These are phyloP conservation scores for Corapipo altera DNA, from an alignment of 2,113 vertebrate species.

Conservation along the genomic window DNA sequence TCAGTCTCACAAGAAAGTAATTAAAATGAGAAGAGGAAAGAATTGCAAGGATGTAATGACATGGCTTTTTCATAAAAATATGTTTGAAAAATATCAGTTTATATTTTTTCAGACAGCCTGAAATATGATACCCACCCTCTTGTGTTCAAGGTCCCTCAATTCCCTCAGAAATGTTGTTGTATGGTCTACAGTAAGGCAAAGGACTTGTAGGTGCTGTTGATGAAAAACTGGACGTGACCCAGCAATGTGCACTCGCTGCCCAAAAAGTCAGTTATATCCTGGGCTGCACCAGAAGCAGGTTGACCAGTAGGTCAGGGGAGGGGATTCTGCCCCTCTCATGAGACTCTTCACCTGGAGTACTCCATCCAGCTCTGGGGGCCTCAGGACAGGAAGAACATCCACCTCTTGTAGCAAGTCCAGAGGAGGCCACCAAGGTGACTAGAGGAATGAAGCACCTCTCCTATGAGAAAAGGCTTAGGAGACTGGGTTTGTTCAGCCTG, in stretches of 20 bases:
- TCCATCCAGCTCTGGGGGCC: not conserved
- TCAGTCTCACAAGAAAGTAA: not conserved
- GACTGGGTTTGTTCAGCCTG: not conserved
- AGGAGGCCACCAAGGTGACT: not conserved
- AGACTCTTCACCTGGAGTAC: accelerated
- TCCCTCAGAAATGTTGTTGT: not conserved
- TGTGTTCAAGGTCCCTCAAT: too few relatives aligned
- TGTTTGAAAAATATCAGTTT: not conserved
- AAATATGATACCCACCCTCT: accelerated
- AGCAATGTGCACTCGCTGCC: not conserved
- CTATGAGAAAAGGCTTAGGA: not conserved
- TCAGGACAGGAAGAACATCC: not conserved
- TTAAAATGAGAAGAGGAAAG: not conserved
- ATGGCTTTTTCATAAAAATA: not conserved
- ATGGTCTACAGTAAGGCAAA: not conserved
- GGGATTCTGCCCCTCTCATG: not conserved
- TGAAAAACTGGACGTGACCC: not conserved
- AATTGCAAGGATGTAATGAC: not conserved
- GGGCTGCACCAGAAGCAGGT: not conserved
- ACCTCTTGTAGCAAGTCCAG: not conserved
- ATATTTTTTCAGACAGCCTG: not conserved
- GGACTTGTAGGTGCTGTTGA: accelerated
- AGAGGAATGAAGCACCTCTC: not conserved
- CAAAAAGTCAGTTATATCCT: not conserved
- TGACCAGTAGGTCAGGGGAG: not conserved